These are phyloP conservation scores for Sialia sialis DNA, from an alignment of 2,113 vertebrate genomes.

Conservation along the genomic window DNA sequence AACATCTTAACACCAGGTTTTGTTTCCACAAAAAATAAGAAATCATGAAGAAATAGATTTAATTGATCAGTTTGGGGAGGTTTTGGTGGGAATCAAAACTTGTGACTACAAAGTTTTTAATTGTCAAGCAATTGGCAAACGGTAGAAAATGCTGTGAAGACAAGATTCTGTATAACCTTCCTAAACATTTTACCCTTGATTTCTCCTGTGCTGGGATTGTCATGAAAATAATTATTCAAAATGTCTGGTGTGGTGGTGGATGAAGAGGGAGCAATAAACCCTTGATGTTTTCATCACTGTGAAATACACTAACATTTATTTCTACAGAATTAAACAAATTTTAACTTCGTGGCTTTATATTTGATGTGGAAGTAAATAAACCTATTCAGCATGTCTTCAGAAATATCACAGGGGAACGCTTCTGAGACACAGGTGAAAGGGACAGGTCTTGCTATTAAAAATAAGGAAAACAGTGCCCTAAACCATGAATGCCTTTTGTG, in stretches of 20 bases:
- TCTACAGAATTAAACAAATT: neutral
- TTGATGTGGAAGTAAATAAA: neutral
- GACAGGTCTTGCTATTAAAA: neutral
- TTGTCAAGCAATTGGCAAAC: neutral
- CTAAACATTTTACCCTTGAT: neutral
- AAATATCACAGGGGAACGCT: neutral
- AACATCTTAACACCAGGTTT: neutral
- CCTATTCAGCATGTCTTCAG: neutral
- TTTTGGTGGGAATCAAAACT: neutral
- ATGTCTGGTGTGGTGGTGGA: neutral
- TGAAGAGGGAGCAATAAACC: neutral
- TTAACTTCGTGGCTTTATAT: neutral
- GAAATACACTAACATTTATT: neutral
- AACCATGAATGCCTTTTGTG: slow-evolving; percentile 1
- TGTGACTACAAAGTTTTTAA: neutral
- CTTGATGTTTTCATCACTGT: neutral
- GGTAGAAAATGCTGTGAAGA: neutral
- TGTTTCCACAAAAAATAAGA: neutral
- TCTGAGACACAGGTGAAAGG: neutral
- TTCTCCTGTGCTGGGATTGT: neutral
- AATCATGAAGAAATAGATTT: neutral
- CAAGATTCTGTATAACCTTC: neutral
- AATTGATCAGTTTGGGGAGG: rapidly evolving
- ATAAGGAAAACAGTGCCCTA: neutral
- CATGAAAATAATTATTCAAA: neutral